Evolutionary conservation across 2,888 invertebrate genomes (phyloP).

Genomic region (Sphecodes monilicornis): DNA sequence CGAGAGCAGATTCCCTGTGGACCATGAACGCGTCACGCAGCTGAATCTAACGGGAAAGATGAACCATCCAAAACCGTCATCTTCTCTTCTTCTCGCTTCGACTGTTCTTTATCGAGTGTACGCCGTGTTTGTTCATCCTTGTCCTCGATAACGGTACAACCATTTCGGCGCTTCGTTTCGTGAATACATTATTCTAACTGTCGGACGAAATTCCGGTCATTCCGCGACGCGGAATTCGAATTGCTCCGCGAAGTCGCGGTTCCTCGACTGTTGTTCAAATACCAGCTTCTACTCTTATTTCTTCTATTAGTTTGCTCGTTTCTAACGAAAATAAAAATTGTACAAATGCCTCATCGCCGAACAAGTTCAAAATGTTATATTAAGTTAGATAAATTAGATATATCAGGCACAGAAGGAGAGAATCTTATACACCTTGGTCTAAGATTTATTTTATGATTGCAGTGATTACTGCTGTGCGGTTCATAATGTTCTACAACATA

Average conservation of each 20-base stretch:
- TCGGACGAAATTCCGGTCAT: slow-evolving; percentile 13
- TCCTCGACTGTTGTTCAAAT: background rate
- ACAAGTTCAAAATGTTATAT: too few relatives aligned
- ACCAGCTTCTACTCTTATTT: too few relatives aligned
- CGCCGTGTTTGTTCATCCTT: slow-evolving; percentile 71
- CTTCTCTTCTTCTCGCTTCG: slow-evolving; percentile 61
- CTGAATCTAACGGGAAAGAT: slow-evolving; percentile 76
- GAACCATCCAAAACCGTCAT: slow-evolving; percentile 75
- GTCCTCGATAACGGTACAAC: slow-evolving; percentile 78
- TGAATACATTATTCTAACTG: slow-evolving; percentile 79
- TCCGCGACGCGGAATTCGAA: slow-evolving; percentile 25
- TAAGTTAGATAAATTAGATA: too few relatives aligned
- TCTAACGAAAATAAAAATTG: too few relatives aligned
- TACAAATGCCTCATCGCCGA: too few relatives aligned
- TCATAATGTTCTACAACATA: too few relatives aligned
- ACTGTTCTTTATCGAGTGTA: slow-evolving; percentile 68
- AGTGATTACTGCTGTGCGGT: too few relatives aligned
- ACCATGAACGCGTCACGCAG: slow-evolving; percentile 58
- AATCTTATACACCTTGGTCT: too few relatives aligned
- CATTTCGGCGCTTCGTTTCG: slow-evolving; percentile 76
- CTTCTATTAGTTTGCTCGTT: too few relatives aligned
- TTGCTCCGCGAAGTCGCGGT: background rate
- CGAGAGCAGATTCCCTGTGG: slow-evolving; percentile 44
- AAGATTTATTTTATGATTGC: too few relatives aligned
- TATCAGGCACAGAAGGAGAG: too few relatives aligned